Evolutionary conservation across 2,113 vertebrate genomes (phyloP).

Genomic region (Butorides virescens): DNA sequence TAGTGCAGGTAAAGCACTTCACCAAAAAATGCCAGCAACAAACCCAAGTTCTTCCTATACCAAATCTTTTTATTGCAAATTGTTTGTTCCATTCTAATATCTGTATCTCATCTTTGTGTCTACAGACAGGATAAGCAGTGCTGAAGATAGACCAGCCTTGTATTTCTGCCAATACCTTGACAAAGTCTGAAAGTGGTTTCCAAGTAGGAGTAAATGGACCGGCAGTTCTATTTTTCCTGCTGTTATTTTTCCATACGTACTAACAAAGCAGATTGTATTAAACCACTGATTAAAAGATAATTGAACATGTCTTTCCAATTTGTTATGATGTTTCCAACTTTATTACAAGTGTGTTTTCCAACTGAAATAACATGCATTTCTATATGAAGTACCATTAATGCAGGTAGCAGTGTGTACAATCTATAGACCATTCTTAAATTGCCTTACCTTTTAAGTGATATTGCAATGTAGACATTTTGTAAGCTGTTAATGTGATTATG

Average conservation of each 20-base stretch:
- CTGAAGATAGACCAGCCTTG: neutral
- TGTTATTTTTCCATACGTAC: neutral
- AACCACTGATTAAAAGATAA: slow-evolving; percentile 20
- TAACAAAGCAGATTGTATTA: slow-evolving; percentile 15
- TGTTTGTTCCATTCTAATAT: neutral
- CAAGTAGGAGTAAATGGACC: neutral
- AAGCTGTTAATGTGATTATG: slow-evolving; percentile 56
- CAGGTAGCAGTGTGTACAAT: neutral
- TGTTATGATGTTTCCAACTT: slow-evolving; percentile 30
- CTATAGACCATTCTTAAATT: slow-evolving; percentile 41
- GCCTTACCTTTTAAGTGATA: slow-evolving; percentile 25
- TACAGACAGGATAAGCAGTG: neutral
- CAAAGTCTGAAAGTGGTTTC: neutral
- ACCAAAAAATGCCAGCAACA: neutral
- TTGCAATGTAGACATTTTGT: slow-evolving; percentile 45
- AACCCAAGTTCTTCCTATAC: neutral
- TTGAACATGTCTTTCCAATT: slow-evolving; percentile 6
- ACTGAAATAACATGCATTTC: slow-evolving; percentile 49
- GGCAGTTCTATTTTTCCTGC: neutral
- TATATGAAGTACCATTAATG: slow-evolving; percentile 60
- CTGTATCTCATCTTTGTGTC: neutral
- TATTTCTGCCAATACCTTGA: neutral
- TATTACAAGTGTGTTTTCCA: slow-evolving; percentile 5
- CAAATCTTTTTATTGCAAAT: neutral
- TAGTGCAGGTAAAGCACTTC: neutral